Evolutionary conservation across 2,797 vertebrate species (phyloP).

Genomic region (Streptopelia turtur): DNA sequence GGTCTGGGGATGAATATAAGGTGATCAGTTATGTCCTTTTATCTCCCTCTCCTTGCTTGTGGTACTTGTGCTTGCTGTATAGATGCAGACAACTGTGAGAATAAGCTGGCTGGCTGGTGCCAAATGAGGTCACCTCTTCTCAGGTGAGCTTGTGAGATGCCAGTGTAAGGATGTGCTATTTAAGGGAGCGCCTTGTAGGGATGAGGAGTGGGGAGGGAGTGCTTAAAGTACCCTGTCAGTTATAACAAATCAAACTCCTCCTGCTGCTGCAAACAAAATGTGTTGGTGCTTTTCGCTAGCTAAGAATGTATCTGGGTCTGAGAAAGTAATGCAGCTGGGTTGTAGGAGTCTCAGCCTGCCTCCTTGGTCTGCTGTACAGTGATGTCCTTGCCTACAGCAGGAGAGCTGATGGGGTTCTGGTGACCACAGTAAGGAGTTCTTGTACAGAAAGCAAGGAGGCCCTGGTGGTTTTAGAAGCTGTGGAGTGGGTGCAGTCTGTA

Average conservation of each 20-base stretch:
- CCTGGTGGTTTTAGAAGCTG: background rate
- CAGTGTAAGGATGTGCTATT: background rate
- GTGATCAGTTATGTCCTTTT: background rate
- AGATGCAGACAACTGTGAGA: background rate
- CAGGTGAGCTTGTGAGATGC: background rate
- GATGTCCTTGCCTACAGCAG: background rate
- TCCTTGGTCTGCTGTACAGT: background rate
- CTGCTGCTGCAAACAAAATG: background rate
- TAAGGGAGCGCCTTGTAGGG: background rate
- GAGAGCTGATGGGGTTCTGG: background rate
- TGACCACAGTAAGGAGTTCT: background rate
- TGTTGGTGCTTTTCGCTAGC: background rate
- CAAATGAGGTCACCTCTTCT: background rate
- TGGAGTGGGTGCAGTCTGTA: background rate
- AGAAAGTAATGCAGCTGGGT: background rate
- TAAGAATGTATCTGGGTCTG: background rate
- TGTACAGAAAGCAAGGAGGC: background rate
- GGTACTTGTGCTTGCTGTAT: background rate
- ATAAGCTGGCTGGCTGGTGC: background rate
- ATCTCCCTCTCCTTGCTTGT: background rate
- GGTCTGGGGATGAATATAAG: background rate
- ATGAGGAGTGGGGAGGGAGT: background rate
- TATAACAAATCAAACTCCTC: background rate
- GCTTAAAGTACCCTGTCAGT: background rate
- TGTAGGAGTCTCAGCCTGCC: background rate